phyloP scores from a whole-genome alignment of 1,140 invertebrate species.

The Scaptomyza graminum region DNA sequence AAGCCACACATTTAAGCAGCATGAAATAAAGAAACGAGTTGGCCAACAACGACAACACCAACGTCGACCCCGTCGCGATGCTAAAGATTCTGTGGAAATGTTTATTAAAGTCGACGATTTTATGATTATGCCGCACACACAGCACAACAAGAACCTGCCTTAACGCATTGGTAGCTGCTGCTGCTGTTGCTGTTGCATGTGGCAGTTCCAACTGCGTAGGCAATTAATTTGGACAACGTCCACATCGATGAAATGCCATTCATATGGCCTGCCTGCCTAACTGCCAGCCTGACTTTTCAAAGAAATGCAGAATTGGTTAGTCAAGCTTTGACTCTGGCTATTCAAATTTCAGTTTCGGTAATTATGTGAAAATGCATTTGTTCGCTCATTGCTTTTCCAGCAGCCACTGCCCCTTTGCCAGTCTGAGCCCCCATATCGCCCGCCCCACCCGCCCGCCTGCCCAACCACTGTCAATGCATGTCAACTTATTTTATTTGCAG shows the following conservation, averaged over 20 bases:
- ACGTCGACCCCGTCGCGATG: conserved; percentile 54
- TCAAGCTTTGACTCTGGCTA: conserved; percentile 45
- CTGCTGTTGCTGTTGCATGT: background rate
- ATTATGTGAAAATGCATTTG: conserved; percentile 81
- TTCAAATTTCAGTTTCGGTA: conserved; percentile 78
- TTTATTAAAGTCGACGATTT: conserved; percentile 80
- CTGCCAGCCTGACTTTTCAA: conserved; percentile 31
- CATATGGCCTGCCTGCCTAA: conserved; percentile 50
- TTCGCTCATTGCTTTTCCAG: conserved; percentile 60
- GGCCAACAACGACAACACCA: conserved; percentile 51
- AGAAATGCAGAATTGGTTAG: conserved; percentile 29
- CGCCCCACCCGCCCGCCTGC: too few species aligned
- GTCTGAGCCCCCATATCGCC: too few species aligned
- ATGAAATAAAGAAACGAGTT: conserved; percentile 74
- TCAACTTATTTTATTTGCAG: conserved; percentile 73
- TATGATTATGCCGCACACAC: conserved; percentile 74
- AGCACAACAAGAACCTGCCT: conserved; percentile 35
- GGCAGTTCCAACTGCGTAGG: conserved; percentile 59
- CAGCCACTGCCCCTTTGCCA: conserved; percentile 38
- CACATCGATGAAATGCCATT: conserved; percentile 76
- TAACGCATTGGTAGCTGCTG: conserved; percentile 19
- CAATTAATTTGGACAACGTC: conserved; percentile 75
- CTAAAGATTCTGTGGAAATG: conserved; percentile 81
- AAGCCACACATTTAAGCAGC: conserved; percentile 70
- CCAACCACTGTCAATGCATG: conserved; percentile 69